Conservation (phyloP, 2,797 vertebrate species). For the Hybognathus amarus region DNA sequence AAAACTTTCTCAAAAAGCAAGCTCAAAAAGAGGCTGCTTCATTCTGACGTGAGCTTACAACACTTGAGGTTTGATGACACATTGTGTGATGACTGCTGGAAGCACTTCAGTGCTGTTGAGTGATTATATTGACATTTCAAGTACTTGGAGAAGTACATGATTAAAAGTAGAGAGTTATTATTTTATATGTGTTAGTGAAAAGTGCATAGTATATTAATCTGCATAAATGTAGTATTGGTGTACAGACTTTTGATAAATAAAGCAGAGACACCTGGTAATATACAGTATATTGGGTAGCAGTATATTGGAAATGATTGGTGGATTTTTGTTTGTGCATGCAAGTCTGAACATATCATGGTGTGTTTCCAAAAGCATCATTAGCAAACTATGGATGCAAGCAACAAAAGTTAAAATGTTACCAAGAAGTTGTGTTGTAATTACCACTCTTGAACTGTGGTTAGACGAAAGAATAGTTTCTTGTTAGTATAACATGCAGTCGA, state of each 20-base stretch:
- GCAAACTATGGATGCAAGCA: too few species aligned
- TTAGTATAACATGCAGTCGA: too few species aligned
- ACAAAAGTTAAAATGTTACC: too few species aligned
- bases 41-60: not conserved
- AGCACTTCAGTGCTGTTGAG: not conserved
- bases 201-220: not conserved
- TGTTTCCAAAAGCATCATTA: too few species aligned
- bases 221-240: not conserved
- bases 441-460: too few species aligned
- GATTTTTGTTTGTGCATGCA: too few species aligned
- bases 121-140: conserved; percentile 4
- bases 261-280: not conserved
- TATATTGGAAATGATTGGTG: not conserved
- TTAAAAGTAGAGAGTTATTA: not conserved
- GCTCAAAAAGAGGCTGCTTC: not conserved
- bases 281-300: not conserved
- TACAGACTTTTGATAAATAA: not conserved
- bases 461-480: too few species aligned
- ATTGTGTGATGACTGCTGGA: conserved; percentile 15
- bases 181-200: not conserved
- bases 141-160: not conserved
- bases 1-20: conserved; percentile 22
- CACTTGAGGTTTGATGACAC: conserved; percentile 16
- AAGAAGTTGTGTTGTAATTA: too few species aligned
- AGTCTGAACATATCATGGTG: too few species aligned